Evolutionary conservation across 2,888 invertebrate genomes (phyloP), one percentile per base, ranked within the genome.

Genomic region (Pardosa pseudoannulata): DNA sequence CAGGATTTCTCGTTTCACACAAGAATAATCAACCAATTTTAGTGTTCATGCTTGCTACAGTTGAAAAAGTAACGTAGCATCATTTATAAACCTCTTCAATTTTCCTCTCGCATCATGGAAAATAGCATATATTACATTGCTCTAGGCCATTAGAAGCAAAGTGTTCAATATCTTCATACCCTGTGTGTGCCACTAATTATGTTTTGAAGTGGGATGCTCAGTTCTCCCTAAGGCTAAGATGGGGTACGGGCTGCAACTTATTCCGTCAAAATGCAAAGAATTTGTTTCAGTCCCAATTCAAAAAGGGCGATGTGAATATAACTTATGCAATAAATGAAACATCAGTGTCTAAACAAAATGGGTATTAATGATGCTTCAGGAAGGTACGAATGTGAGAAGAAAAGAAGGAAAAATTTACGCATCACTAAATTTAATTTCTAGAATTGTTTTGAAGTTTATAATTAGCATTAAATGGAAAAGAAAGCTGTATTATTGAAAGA

Each of bases 171-270:
- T 23, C 36, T 68, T n/a, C 39, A 68, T 32, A 23, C 68, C 68
- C 39, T 31, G 13, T 19, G 23, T 68, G 68, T 68, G 68, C 68
- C 68, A 36, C 68, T 68, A 68, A 68, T 68, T 68, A 68, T 68
- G 68, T 68, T 68, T 68, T 36, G 39, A 19, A 32, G 68, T 23
- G 36, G 68, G 68, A 19, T 68, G 7, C 9, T 23, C 39, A 68
- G 32, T 36, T 68, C 28, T 36, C 68, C 68, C 68, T 68, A 6
- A 68, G 39, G 68, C 67, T 9, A 31, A 13, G n/a, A 50, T 9
- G 50, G 50, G 50, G 50, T 19, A 5, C 62, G 27, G 9, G 27
- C 5, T 11, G 11, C 6, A 62, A 62, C 16, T 46, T 46, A 46
- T 46, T 46, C 29, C 28, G 65, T 31, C 2, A 65, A 65, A 29